Conservation (phyloP, 2,888 invertebrate species). For the Acanthococcus lagerstroemiae region DNA sequence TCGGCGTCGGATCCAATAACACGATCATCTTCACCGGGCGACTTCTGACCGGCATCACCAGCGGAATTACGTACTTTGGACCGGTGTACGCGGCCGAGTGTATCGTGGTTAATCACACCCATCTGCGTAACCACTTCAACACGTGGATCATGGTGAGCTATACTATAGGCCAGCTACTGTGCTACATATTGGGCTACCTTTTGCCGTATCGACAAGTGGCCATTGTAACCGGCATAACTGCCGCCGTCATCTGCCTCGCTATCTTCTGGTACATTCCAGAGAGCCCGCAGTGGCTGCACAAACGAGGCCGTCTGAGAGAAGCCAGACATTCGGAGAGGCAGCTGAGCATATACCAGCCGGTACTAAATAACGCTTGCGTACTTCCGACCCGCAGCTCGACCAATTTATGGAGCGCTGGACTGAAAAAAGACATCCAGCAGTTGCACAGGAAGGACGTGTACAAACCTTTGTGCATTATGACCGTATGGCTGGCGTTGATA, state of each 20-base stretch:
- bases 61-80: constrained; percentile 48
- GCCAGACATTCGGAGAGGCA: constrained; percentile 41
- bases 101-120: constrained; percentile 14
- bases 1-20: not conserved
- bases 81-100: constrained; percentile 46
- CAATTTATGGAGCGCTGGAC: not conserved
- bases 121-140: constrained; percentile 7
- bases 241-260: constrained; percentile 43
- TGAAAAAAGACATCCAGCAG: too few species aligned
- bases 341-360: constrained; percentile 35
- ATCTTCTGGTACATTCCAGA: constrained; percentile 45
- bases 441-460: constrained; percentile 39
- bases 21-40: constrained; percentile 36
- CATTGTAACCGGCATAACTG: constrained; percentile 40
- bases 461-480: constrained; percentile 45
- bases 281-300: constrained; percentile 49
- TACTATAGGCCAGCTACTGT: constrained; percentile 33
- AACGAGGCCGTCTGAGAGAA: constrained; percentile 44
- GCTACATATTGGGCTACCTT: constrained; percentile 47
- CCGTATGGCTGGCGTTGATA: constrained; percentile 47
- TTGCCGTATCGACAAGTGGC: constrained; percentile 41
- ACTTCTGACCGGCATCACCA: constrained; percentile 42
- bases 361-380: not conserved
- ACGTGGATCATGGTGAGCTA: not conserved
- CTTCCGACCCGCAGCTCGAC: not conserved